phyloP scores from a whole-genome alignment of 2,888 invertebrate genomes.

The Automeris io region DNA sequence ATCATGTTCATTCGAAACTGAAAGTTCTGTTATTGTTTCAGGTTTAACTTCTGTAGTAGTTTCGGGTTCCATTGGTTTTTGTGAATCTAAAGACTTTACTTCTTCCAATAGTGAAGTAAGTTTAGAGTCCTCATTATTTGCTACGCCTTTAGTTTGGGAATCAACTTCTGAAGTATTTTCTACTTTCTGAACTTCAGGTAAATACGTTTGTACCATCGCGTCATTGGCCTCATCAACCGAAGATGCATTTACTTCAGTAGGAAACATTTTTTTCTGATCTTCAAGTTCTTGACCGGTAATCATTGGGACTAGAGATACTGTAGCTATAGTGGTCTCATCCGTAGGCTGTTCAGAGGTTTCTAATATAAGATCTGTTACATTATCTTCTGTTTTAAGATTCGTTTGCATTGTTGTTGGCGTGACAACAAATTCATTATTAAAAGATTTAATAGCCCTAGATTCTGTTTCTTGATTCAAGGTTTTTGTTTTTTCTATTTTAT shows the following conservation, averaged over 20 bases:
- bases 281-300: not conserved
- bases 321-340: conserved; percentile 16
- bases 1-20: conserved; percentile 29
- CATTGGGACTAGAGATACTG: conserved; percentile 1
- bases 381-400: conserved; percentile 10
- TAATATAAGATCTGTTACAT: conserved; percentile 10
- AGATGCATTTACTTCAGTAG: conserved; percentile 9
- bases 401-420: conserved; percentile 26
- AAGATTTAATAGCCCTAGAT: conserved; percentile 41
- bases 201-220: not conserved
- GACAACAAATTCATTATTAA: conserved; percentile 28
- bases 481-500: conserved; percentile 18
- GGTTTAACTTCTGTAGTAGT: conserved; percentile 19
- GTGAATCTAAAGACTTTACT: conserved; percentile 19
- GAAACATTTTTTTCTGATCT: not conserved
- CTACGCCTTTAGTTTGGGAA: conserved; percentile 11
- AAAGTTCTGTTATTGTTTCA: conserved; percentile 26
- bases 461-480: conserved; percentile 30
- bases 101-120: conserved; percentile 19
- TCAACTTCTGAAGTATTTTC: conserved; percentile 5
- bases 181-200: not conserved
- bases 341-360: conserved; percentile 6
- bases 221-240: not conserved
- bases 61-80: conserved; percentile 9
- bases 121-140: conserved; percentile 13